These are phyloP conservation scores for Sinonovacula constricta DNA, from an alignment of 1,140 invertebrate genomes.

Conservation along the genomic window DNA sequence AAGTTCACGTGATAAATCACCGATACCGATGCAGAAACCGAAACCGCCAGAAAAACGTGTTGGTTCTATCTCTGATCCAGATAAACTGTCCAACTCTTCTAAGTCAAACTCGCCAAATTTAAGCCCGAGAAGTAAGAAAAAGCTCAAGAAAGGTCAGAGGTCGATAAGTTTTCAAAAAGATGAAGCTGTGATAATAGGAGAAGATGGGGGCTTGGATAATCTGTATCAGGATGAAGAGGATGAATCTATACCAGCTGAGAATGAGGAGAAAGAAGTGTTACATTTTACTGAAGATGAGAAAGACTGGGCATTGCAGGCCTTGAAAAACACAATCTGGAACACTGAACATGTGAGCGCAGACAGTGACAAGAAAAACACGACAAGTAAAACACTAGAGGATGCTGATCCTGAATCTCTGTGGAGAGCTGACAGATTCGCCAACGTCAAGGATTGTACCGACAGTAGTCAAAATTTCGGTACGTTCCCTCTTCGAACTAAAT, in stretches of 20 bases:
- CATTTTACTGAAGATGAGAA: conserved; percentile 72
- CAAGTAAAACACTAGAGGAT: conserved; percentile 72
- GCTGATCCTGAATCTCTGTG: conserved; percentile 60
- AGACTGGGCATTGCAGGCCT: conserved; percentile 68
- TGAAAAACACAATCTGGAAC: conserved; percentile 75
- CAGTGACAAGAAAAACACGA: conserved; percentile 10
- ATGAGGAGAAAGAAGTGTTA: conserved; percentile 51
- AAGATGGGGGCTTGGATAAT: conserved; percentile 72
- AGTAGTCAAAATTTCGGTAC: conserved; percentile 64
- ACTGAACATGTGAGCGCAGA: conserved; percentile 64
- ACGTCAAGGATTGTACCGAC: conserved; percentile 59
- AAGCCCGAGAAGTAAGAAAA: conserved; percentile 17
- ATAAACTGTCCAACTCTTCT: background rate
- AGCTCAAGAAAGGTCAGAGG: conserved; percentile 37
- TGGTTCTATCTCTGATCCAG: conserved; percentile 8
- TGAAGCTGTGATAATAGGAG: conserved; percentile 66
- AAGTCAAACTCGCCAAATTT: conserved; percentile 22
- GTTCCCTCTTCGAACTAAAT: conserved; percentile 65
- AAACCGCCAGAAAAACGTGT: conserved; percentile 28
- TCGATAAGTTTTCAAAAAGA: conserved; percentile 58
- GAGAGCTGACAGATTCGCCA: conserved; percentile 62
- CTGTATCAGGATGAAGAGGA: conserved; percentile 59
- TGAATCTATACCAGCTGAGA: conserved; percentile 24
- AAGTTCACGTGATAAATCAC: conserved; percentile 43
- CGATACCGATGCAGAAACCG: conserved; percentile 15